These are phyloP conservation scores for Thecophora atra DNA, from an alignment of 2,888 invertebrate species.

Conservation along the genomic window DNA sequence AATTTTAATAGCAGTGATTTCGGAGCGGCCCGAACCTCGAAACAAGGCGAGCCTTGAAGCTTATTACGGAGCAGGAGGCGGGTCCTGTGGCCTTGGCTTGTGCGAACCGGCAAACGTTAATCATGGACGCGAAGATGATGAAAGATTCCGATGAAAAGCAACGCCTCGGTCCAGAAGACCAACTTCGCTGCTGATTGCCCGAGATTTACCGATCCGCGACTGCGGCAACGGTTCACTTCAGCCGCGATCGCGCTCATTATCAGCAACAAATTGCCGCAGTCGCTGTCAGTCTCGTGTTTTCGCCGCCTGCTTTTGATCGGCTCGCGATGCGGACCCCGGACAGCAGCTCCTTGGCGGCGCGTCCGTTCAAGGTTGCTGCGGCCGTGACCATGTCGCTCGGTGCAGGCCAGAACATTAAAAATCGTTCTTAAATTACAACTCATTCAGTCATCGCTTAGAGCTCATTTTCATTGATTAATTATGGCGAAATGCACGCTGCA, in stretches of 20 bases:
- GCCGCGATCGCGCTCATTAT: too few species aligned
- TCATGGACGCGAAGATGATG: background rate
- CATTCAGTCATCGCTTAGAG: background rate
- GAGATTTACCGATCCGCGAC: background rate
- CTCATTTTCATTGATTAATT: too few species aligned
- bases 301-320: constrained; percentile 39
- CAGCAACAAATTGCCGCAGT: constrained; percentile 9
- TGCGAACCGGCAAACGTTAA: background rate
- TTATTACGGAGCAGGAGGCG: constrained; percentile 12
- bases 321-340: background rate
- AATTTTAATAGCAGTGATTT: constrained; percentile 44
- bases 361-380: background rate
- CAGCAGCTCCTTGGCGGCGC: background rate
- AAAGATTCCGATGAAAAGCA: background rate
- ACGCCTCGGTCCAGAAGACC: background rate
- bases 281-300: constrained; percentile 23
- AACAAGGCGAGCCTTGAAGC: constrained; percentile 21
- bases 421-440: background rate
- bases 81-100: background rate
- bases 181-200: background rate
- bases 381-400: background rate
- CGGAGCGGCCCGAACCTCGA: background rate
- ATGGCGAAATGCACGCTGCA: too few species aligned
- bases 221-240: background rate
- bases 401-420: background rate